Base-by-base conservation (phyloP, 2,888 invertebrate species). In the Erebia ligea region DNA sequence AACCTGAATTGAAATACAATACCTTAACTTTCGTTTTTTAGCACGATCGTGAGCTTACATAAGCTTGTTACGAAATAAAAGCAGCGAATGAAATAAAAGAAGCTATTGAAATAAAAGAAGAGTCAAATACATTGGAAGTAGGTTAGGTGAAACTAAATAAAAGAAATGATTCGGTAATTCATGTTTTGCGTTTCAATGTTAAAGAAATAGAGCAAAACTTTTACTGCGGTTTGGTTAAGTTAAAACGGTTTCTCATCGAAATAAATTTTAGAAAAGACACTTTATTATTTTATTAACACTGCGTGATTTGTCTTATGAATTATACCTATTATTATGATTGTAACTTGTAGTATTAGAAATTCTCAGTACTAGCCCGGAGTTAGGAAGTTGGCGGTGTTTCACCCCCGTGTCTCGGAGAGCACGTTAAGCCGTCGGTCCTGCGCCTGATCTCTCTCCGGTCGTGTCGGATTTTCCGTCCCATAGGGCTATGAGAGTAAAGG, bases 171-270 rank as follows among this genome's bases (percentile, higher is more conserved):
- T 79, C 77, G 81, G 80, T 79, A 79, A 79, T 78, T 77, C 74
- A 80, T 78, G 80, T 72, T 73, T 72, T 67, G 73, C 68, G 73
- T 77, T 75, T 80, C 79, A 83, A 81, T 82, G 79, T 79, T 79
- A 77, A 78, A 72, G 75, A 84, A 86, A 83, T 82, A 81, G 83
- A 86, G 80, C 81, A 83, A 79, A 77, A 78, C 78, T 75, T 68
- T 34, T 50, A 59, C 10, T 52, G 68, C 34, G 62, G 42, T 54
- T 64, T 70, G 64, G 68, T 69, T 65, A 74, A 70, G 69, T 25
- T 15, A 2, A 56, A 67, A 17, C 40, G n/a, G 40, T 13, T 17
- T 48, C 4, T 5, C 5, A 34, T 34, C 34, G 5, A 34, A 34
- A 34, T 34, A 34, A 34, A 6, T 34, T 34, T 34, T 34, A 34